A percentile compares a stretch with the other conserved stretches of the same genome.
Evolutionary conservation across 2,888 invertebrate species (phyloP).

Genomic region (Lasioglossum figueresi): DNA sequence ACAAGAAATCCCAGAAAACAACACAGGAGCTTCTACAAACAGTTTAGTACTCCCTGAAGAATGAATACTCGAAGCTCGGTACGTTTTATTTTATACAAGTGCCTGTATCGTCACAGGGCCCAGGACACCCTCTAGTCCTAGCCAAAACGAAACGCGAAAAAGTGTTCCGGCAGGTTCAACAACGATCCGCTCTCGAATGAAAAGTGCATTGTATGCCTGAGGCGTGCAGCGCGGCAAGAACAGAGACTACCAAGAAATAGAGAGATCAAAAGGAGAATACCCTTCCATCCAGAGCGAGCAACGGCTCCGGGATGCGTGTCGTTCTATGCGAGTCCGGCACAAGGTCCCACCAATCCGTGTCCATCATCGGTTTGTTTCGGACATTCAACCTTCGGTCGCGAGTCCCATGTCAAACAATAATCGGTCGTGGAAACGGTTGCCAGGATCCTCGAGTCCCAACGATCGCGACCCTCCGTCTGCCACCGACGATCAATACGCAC

Average conservation of each 20-base stretch:
- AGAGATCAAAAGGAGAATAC: slow-evolving; percentile 81
- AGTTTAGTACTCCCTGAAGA: background rate
- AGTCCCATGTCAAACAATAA: slow-evolving; percentile 71
- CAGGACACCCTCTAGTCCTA: background rate
- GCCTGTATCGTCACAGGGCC: background rate
- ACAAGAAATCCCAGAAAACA: background rate
- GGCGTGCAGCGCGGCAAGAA: background rate
- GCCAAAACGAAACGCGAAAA: background rate
- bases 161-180: background rate
- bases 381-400: slow-evolving; percentile 39
- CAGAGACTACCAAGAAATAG: background rate
- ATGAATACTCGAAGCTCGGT: background rate
- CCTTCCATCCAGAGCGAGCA: slow-evolving; percentile 87
- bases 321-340: slow-evolving; percentile 74
- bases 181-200: background rate
- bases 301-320: slow-evolving; percentile 85
- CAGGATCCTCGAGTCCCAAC: slow-evolving; percentile 67
- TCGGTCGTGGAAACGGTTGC: slow-evolving; percentile 79
- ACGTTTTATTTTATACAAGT: background rate
- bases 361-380: slow-evolving; percentile 64
- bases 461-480: slow-evolving; percentile 47
- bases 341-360: slow-evolving; percentile 81
- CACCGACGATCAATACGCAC: slow-evolving; percentile 63
- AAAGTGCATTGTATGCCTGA: background rate
- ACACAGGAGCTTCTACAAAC: background rate